These are phyloP conservation scores for Acrobasis suavella DNA, from an alignment of 2,888 invertebrate species.

Conservation along the genomic window DNA sequence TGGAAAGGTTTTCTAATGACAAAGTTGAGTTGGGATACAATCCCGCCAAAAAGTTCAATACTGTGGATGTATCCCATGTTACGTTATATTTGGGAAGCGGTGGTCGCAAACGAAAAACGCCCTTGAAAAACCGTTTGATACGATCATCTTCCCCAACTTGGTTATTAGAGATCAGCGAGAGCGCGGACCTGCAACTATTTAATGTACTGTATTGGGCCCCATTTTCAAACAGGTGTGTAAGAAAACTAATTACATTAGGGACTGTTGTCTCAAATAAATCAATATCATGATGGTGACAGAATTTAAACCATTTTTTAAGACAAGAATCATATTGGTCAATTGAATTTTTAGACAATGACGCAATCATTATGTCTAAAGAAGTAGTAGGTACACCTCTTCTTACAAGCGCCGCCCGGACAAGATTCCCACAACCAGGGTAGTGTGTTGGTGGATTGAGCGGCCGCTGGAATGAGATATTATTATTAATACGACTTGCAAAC, in stretches of 20 bases:
- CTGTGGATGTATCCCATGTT: neutral
- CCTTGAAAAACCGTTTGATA: neutral
- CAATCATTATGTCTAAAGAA: conserved; percentile 2
- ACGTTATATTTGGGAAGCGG: neutral
- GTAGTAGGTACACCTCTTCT: neutral
- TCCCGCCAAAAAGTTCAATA: neutral
- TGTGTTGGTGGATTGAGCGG: neutral
- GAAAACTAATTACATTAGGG: neutral
- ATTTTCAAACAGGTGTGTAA: neutral
- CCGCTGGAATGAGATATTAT: neutral
- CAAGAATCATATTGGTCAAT: no score
- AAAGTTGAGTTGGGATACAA: neutral
- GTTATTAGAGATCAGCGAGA: neutral
- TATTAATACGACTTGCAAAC: no score
- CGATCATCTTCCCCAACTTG: neutral
- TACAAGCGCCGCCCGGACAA: neutral
- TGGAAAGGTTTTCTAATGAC: neutral
- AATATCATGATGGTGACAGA: neutral
- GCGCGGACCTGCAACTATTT: neutral
- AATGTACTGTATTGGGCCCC: neutral
- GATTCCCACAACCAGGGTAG: conserved; percentile 2
- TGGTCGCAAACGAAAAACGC: neutral
- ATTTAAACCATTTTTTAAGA: no score
- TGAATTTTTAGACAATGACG: neutral
- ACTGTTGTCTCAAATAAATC: neutral